phyloP scores from a whole-genome alignment of 2,888 invertebrate species.

The Bimastos eiseni region DNA sequence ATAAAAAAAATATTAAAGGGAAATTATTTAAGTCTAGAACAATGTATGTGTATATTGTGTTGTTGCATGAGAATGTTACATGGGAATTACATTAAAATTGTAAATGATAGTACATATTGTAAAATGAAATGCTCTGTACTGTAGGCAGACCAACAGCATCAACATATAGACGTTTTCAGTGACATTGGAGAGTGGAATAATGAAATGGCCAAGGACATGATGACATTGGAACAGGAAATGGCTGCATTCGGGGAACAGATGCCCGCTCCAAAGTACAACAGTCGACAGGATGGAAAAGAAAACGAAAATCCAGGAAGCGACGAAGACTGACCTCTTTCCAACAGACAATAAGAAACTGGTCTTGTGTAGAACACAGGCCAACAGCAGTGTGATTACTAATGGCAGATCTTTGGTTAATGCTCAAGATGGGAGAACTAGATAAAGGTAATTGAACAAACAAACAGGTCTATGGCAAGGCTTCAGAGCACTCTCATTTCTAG shows the following conservation, averaged over 20 bases:
- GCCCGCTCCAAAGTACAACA: constrained; percentile 42
- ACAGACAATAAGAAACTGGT: not conserved
- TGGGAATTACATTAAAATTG: not conserved
- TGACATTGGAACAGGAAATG: constrained; percentile 58
- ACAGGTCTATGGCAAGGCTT: not conserved
- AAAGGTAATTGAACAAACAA: not conserved
- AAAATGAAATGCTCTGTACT: not conserved
- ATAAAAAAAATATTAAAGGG: not conserved
- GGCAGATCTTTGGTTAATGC: not conserved
- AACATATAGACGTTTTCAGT: constrained; percentile 37
- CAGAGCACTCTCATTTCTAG: not conserved
- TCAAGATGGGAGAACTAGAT: not conserved
- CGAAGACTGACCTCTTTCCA: constrained; percentile 31
- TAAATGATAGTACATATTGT: not conserved
- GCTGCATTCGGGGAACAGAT: constrained; percentile 58
- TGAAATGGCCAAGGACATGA: constrained; percentile 59
- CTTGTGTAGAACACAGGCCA: not conserved
- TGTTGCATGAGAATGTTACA: not conserved
- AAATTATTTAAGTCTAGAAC: not conserved
- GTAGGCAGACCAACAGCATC: constrained; percentile 22
- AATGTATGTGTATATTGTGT: not conserved
- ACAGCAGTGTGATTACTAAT: not conserved
- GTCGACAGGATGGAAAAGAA: constrained; percentile 26
- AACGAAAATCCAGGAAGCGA: constrained; percentile 33
- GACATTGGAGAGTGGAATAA: constrained; percentile 57